Base-by-base conservation (phyloP, 37 sponge, comb jelly and placozoan genomes). In the Amphimedon queenslandica region DNA sequence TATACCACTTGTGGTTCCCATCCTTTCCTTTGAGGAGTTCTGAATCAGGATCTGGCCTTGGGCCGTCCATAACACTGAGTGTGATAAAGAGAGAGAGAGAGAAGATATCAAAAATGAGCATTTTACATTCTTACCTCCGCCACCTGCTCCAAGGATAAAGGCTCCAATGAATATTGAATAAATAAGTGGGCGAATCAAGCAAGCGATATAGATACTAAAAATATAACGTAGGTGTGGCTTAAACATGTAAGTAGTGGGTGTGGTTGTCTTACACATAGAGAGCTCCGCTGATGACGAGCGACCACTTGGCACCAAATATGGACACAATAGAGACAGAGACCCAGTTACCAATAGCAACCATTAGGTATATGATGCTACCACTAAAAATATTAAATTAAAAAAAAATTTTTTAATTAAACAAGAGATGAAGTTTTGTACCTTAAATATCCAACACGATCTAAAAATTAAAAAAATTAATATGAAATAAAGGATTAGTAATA, bases 51-150 rank as follows among this genome's bases (percentile, higher is more conserved):
- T 57, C 31, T 88, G 72, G 21, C 96, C 96, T 75, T 95, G 96
- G 3, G 96, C 96, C 2, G 96, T 95, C 96, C 96, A 95, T 30
- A 95, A 63, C 39, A 88, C 94, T 93, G 42, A 32, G 56, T 63
- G 39, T 21, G 27, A 33, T 61, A 40, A n/a, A 8, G 6, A 43
- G 55, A 4, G 29, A 18, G 55, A 30, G 47, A 8, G 8, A 47
- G 8, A n/a, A n/a, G n/a, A n/a, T 47, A 18, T 47, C 8, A 8
- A 18, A 13, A 47, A 47, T 47, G 53, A 18, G 13, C 53, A 47
- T 47, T 37, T 71, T 16, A 20, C 57, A 47, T 35, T 24, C 81
- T 40, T 37, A 93, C 94, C 77, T 85, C 94, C 94, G 56, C 80
- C 94, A 40, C 73, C 90, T 43, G 78, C 72, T 29, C 94, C 94